Percentiles rank a stretch among this genome's conserved stretches.
Evolutionary conservation across 2,113 vertebrate genomes (phyloP).

Genomic region (Oreochromis aureus): DNA sequence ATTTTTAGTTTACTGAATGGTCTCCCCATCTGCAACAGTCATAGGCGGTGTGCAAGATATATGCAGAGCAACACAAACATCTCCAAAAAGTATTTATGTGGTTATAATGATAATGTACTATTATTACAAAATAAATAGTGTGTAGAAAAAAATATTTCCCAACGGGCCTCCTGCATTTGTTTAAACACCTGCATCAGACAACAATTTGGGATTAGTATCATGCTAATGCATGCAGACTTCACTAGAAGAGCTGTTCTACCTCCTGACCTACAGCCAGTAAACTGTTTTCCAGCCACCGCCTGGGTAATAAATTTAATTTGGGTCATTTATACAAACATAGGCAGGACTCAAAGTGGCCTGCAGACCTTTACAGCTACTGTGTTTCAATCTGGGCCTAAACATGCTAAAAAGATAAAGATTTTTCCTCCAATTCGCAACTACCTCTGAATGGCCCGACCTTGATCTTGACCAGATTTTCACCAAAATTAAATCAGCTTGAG

Average conservation of each 20-base stretch:
- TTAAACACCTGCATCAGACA: background rate
- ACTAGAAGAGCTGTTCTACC: background rate
- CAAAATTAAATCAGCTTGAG: background rate
- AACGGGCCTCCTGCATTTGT: accelerated
- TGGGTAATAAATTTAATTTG: background rate
- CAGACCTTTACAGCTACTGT: accelerated
- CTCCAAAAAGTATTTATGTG: background rate
- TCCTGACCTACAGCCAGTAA: background rate
- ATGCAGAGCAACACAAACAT: background rate
- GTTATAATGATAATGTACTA: background rate
- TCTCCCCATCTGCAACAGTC: too few relatives aligned
- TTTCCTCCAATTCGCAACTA: background rate
- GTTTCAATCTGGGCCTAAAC: background rate
- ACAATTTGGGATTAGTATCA: background rate
- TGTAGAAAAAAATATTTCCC: background rate
- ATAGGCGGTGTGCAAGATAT: accelerated
- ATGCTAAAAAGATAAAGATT: background rate
- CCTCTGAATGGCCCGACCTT: accelerated
- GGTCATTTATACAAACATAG: background rate
- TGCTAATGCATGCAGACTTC: background rate
- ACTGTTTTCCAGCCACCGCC: background rate
- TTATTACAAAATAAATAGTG: background rate
- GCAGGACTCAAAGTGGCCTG: background rate
- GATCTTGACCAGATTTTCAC: background rate
- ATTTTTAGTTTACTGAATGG: background rate